Evolutionary conservation across 2,113 vertebrate species (phyloP), one percentile per base, ranked within the genome.

Genomic region (Scolopax mira): DNA sequence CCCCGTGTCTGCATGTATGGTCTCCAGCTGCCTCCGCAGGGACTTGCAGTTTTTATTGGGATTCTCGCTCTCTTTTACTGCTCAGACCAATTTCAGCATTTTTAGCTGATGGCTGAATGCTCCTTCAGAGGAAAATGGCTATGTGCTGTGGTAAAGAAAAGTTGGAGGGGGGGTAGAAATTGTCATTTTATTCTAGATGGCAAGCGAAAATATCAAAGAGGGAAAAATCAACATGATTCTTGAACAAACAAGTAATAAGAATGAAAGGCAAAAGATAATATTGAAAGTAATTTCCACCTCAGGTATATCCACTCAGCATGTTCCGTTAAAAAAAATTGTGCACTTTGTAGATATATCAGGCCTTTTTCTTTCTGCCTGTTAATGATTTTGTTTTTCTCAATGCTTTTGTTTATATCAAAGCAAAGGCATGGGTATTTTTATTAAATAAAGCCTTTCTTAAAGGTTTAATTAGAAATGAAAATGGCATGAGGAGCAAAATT

Each of bases 311-410:
- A 58, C 54, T n/a, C 42, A n/a, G 41, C 28, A 27, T 22, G 24
- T 81, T 85, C 52, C 75, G 33, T 81, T 89, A 39, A 79, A 95
- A 93, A 92, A 51, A 44, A 21, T 65, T 94, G 87, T 92, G 8
- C 25, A 31, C 48, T 74, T 33, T 57, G n/a, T 41, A 64, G 55
- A n/a, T 79, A 4, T 49, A 33, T 92, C 18, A 31, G 37, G 18
- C 48, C 52, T 92, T 81, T 64, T 78, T 70, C 35, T 84, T 31
- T 84, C 27, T 89, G 70, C 41, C 37, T 2, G 3, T 81, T 87
- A 89, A 57, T 84, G 91, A 37, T 89, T 94, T 92, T 75, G n/a
- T 31, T 95, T 86, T 67, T 48, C 19, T 35, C 4, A 6, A 5
- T 84, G 27, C 12, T 85, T 33, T 69, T 79, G 31, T 58, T 80